Conservation (phyloP, 2,797 vertebrate species). For the Falco berigora region DNA sequence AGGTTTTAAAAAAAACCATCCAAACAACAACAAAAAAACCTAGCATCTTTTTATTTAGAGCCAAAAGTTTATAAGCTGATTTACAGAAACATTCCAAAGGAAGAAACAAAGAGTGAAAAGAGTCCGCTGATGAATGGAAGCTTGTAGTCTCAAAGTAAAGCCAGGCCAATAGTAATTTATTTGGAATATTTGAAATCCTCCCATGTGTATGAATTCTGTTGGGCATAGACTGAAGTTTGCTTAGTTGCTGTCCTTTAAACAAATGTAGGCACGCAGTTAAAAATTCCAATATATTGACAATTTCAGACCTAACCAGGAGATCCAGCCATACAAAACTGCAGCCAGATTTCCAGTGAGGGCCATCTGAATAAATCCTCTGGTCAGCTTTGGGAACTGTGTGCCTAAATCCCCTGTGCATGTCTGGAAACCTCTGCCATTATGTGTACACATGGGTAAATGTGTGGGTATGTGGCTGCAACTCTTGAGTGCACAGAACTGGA, state of each 20-base stretch:
- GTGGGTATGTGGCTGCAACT: not conserved
- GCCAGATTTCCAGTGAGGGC: not conserved
- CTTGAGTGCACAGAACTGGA: not conserved
- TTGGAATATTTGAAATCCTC: constrained; percentile 54
- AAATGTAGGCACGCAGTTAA: not conserved
- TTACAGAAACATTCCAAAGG: constrained; percentile 57
- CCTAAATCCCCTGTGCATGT: not conserved
- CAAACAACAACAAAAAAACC: not conserved
- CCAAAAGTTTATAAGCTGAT: constrained; percentile 55
- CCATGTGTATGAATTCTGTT: not conserved
- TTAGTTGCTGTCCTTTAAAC: constrained; percentile 21
- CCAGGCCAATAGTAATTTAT: constrained; percentile 22
- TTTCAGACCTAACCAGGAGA: not conserved
- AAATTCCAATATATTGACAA: not conserved
- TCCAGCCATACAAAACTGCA: not conserved
- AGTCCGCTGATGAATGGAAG: constrained; percentile 45
- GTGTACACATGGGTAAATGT: not conserved
- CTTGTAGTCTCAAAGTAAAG: constrained; percentile 45
- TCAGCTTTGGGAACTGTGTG: not conserved
- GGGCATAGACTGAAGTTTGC: not conserved
- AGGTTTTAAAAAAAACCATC: not conserved
- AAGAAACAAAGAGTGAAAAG: constrained; percentile 58
- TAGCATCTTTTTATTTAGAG: constrained; percentile 32
- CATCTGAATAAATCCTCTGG: not conserved
- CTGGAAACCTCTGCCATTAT: not conserved